Evolutionary conservation across 2,113 vertebrate genomes (phyloP), one percentile per base, ranked within the genome.

Genomic region (Hippocampus guttulatus): DNA sequence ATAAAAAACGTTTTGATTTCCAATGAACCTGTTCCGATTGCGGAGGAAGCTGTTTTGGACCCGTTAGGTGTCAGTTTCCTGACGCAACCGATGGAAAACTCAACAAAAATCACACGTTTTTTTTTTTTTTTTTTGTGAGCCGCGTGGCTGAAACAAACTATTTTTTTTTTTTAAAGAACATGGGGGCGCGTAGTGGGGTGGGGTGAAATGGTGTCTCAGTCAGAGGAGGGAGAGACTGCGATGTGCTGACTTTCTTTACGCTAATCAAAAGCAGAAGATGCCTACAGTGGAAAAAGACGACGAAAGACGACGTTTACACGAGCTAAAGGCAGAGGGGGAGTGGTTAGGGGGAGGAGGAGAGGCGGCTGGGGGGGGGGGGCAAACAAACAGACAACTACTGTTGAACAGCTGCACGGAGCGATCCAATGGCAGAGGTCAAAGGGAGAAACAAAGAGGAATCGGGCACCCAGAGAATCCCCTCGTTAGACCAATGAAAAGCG

Each of bases 191-290:
- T 45, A 60, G 68, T 2, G 10, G n/a, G 12, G 73, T 68, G 54
- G 75, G 71, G 78, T 74, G 76, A 81, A 85, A 83, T 84, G 81
- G 76, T 75, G 78, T 77, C 78, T 69, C 58, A 78, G 68, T 69
- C 71, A 70, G 79, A 82, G 40, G 43, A 7, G 73, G 64, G 71
- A 0, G 68, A 73, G 71, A 71, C 70, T 5, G 52, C 57, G 69
- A 81, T 85, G 60, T 76, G 75, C 80, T 67, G 75, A 70, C 21
- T 75, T 77, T 79, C 77, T 74, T 63, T 3, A 86, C 85, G 86
- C 87, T 90, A 88, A 89, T 89, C 85, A 82, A 84, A 90, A 88
- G 82, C 88, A 89, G 88, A 88, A 84, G 65, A 77, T 52, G 70
- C 73, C 27, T 2, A 70, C 80, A 75, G 84, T 85, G 85, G 85